Evolutionary conservation across 2,113 vertebrate genomes (phyloP).

Genomic region (Herpetotheres cachinnans): DNA sequence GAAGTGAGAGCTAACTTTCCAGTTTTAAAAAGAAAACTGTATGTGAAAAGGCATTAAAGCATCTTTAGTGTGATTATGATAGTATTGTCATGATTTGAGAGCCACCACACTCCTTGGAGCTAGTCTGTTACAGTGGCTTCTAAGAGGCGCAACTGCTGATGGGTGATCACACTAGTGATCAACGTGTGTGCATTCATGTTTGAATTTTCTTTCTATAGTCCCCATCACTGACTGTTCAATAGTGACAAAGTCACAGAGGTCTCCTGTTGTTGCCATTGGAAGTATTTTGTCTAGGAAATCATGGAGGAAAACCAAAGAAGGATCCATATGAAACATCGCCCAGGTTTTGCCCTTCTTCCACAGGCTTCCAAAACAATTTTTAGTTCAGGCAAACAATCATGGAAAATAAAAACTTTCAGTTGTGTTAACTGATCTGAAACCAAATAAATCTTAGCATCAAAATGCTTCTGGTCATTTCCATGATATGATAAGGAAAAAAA

Average conservation of each 20-base stretch:
- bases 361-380: neutral
- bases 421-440: neutral
- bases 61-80: neutral
- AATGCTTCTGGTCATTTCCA: neutral
- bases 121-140: neutral
- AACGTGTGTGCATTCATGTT: fast-evolving
- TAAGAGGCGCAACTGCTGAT: neutral
- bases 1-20: neutral
- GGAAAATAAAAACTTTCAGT: neutral
- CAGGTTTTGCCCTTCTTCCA: neutral
- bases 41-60: neutral
- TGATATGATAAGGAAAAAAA: neutral
- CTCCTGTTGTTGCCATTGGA: neutral
- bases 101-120: neutral
- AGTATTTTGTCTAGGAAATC: neutral
- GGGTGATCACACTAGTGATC: neutral
- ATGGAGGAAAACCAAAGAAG: neutral
- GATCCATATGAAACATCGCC: neutral
- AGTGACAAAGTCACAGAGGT: neutral
- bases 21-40: neutral
- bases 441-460: neutral
- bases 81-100: neutral
- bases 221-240: neutral
- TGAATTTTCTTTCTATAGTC: neutral
- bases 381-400: neutral